Evolutionary conservation across 2,113 vertebrate genomes (phyloP).

Genomic region (Climacteris rufus): DNA sequence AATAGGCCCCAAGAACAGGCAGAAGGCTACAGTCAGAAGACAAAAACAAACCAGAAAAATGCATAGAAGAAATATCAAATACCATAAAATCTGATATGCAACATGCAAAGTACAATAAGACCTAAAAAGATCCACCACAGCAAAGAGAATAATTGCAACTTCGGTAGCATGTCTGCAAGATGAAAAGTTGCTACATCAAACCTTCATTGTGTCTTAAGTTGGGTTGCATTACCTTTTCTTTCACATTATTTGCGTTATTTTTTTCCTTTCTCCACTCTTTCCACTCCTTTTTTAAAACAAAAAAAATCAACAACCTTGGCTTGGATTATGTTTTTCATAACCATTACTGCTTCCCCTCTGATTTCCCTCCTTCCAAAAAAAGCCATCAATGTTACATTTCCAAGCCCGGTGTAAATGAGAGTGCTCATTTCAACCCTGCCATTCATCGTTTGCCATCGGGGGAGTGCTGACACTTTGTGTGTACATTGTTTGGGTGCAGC

Average conservation of each 20-base stretch:
- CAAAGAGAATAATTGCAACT: neutral
- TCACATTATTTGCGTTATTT: neutral
- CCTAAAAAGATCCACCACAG: neutral
- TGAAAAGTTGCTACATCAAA: neutral
- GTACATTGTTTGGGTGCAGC: neutral
- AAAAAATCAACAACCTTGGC: neutral
- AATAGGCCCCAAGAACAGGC: neutral
- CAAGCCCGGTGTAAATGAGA: neutral
- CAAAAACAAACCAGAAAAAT: neutral
- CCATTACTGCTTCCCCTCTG: neutral
- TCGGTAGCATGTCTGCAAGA: neutral
- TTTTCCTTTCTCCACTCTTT: neutral
- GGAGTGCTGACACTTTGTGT: neutral
- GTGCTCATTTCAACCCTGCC: neutral
- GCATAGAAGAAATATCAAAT: neutral
- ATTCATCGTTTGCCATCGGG: accelerated
- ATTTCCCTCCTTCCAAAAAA: neutral
- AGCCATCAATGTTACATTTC: neutral
- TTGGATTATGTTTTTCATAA: neutral
- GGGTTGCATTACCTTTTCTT: neutral
- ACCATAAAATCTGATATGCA: neutral
- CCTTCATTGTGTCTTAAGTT: neutral
- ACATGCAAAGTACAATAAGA: neutral
- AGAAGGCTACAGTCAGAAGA: neutral
- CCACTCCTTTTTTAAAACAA: neutral